phyloP scores from a whole-genome alignment of 2,113 vertebrate genomes.

The Aleadryas rufinucha region DNA sequence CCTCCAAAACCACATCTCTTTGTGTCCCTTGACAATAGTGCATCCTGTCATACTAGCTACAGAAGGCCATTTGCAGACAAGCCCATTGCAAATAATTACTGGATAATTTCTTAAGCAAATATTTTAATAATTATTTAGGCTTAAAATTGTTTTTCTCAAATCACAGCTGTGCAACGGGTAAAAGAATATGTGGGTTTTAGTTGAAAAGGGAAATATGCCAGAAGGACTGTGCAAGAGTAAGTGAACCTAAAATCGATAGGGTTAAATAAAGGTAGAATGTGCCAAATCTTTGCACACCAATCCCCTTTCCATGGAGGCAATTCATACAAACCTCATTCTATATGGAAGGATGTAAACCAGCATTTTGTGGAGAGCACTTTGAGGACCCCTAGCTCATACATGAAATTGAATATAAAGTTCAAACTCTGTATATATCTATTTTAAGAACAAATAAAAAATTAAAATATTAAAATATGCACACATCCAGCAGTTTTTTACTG shows the following conservation, averaged over 20 bases:
- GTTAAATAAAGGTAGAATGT: background rate
- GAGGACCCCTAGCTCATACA: background rate
- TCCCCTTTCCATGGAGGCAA: background rate
- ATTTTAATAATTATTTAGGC: background rate
- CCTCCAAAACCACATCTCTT: rapidly evolving
- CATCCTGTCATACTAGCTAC: background rate
- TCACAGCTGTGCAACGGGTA: background rate
- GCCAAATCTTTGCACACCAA: background rate
- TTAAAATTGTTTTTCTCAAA: background rate
- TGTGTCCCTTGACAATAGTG: background rate
- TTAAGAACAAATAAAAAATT: background rate
- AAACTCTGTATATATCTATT: background rate
- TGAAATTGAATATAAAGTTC: background rate
- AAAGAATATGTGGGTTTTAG: background rate
- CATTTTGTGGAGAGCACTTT: background rate
- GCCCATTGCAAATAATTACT: background rate
- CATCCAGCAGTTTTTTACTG: background rate
- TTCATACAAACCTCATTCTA: background rate
- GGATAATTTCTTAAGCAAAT: background rate
- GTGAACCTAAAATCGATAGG: background rate
- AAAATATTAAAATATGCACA: background rate
- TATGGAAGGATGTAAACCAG: background rate
- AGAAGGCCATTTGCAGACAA: background rate
- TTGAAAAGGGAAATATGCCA: background rate
- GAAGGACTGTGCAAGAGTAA: background rate